Base-by-base conservation (phyloP, 1,140 invertebrate genomes). In the Callitettix versicolor region DNA sequence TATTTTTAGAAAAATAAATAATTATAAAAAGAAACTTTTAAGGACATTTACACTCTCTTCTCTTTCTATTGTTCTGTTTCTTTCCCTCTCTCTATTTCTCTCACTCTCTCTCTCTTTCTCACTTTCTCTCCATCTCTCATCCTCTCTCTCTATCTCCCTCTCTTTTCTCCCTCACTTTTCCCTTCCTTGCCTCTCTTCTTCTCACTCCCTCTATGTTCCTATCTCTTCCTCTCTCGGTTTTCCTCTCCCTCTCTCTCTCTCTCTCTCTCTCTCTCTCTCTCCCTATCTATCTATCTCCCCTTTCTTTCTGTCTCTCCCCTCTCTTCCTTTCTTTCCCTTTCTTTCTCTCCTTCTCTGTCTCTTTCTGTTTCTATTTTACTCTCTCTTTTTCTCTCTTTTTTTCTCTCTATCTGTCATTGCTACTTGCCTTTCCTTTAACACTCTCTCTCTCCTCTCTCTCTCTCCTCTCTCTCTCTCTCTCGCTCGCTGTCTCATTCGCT, bases 61-160 rank as follows among this genome's bases (percentile, higher is more conserved):
- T 56, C 24, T 38, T 38, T 24, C 44, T 38, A 22, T 50, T 34
- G 33, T 59, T 40, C 33, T 59, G 30, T 58, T 49, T 30, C 41
- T 22, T n/a, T 53, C 26, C 24, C 17, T 53, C 14, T n/a, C n/a
- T n/a, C n/a, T n/a, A n/a, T n/a, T n/a, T n/a, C n/a, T n/a, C n/a
- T n/a, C n/a, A n/a, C n/a, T 56, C 49, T 53, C 30, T 2, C 30
- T 26, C 38, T 47, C 18, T 18, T 9, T 36, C 20, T 38, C 14
- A 42, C 51, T 55, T 30, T 30, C 22, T 24, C 26, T 34, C 46
- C 50, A n/a, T 36, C 36, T 49, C 53, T 50, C 47, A 9, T 14
- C 40, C 36, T 21, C 34, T 56, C 44, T 36, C 33, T 51, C 3
- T 51, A 15, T 38, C 9, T 50, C 34, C 41, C 24, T 26, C 33